These are phyloP conservation scores for Acropternis orthonyx DNA, from an alignment of 2,797 vertebrate genomes.

Conservation along the genomic window DNA sequence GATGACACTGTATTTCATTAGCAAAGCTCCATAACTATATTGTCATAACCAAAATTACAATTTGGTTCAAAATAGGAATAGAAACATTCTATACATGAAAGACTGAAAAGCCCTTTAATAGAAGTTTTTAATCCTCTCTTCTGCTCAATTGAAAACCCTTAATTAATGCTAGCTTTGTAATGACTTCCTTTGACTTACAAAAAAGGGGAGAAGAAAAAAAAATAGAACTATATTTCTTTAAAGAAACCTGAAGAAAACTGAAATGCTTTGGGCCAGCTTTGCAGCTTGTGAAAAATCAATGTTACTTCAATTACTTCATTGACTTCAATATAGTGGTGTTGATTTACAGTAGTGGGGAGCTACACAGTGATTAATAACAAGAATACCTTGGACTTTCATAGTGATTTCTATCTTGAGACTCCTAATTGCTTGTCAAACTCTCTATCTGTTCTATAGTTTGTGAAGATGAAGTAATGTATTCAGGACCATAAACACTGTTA, in stretches of 20 bases:
- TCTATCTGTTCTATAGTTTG: background rate
- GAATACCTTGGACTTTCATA: background rate
- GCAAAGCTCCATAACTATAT: background rate
- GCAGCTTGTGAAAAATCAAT: constrained; percentile 50
- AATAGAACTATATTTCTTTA: background rate
- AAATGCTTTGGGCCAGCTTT: background rate
- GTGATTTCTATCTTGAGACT: constrained; percentile 8
- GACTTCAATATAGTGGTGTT: constrained; percentile 14
- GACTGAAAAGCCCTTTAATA: background rate
- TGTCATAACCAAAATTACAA: background rate
- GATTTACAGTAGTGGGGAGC: constrained; percentile 20
- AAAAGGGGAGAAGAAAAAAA: background rate
- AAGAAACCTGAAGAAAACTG: background rate
- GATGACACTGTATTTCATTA: background rate
- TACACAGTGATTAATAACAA: constrained; percentile 23
- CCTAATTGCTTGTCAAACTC: constrained; percentile 32
- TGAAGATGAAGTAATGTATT: background rate
- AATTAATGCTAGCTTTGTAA: background rate
- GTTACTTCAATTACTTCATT: constrained; percentile 8
- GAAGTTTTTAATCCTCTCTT: background rate
- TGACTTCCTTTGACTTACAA: background rate
- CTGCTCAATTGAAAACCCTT: background rate
- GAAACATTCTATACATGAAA: background rate
- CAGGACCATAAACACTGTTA: background rate
- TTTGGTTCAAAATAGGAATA: background rate